Evolutionary conservation across 2,797 vertebrate genomes (phyloP), one percentile per base, ranked within the genome.

Genomic region (Catharus ustulatus): DNA sequence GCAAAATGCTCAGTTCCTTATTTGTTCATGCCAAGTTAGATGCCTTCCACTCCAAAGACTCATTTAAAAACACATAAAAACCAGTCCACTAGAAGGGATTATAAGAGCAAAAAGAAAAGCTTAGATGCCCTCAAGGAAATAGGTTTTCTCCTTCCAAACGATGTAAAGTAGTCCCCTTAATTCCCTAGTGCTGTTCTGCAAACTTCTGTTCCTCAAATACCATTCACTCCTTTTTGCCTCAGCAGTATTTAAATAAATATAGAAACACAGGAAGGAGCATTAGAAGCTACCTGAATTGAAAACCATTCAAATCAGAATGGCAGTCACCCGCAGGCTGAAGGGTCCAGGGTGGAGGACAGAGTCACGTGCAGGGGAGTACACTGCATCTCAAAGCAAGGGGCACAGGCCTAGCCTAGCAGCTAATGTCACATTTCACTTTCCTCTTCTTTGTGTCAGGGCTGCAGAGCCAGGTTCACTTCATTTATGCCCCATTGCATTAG

Each of bases 1-100:
- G 69, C 26, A 91, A 82, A 95, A 76, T 32, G 5, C 36, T 79
- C 30, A 20, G 84, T 92, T 93, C 94, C 55, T 93, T 94, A 87
- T 82, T 94, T 66, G 24, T 40, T 87, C 42, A 29, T n/a, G 30
- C 54, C 55, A 84, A 78, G 58, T 86, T 88, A 92, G 59, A 71
- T 69, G 43, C 71, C 46, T 90, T 94, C 51, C 46, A 59, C 51
- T 64, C 54, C 80, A 61, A 88, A 91, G 51, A 85, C 42, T 79
- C 13, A 80, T 76, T 63, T 81, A 68, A 85, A 67, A 91, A 72
- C 11, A 36, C 15, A 43, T 52, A 36, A 90, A 87, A 89, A 30
- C 0, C 58, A 73, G 62, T 6, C 51, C n/a, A 42, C 32, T 66
- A 49, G 34, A 54, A 64, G 21, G 9, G 11, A 34, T 68, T 46